phyloP scores from a whole-genome alignment of 2,797 vertebrate genomes.

The Gastrophryne carolinensis region DNA sequence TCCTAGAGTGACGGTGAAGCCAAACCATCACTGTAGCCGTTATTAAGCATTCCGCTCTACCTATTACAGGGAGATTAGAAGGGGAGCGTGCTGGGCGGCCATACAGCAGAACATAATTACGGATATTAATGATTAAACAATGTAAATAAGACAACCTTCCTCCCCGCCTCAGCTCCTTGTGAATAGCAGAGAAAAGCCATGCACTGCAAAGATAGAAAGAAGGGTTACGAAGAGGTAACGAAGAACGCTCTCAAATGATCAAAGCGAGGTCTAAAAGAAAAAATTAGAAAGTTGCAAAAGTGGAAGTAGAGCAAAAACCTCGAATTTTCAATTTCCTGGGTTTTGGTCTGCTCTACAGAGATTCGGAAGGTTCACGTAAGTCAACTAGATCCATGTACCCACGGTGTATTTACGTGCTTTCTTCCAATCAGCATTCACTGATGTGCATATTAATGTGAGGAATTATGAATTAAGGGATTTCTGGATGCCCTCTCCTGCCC shows the following conservation, averaged over 20 bases:
- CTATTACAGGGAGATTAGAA: constrained; percentile 21
- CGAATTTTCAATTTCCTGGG: no score
- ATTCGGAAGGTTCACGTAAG: no score
- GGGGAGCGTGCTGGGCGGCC: not conserved
- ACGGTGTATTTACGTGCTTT: no score
- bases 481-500: no score
- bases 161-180: not conserved
- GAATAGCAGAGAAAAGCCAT: not conserved
- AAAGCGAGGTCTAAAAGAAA: no score
- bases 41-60: constrained; percentile 21
- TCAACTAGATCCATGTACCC: no score
- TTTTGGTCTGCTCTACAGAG: no score
- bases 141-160: constrained; percentile 19
- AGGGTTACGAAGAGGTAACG: not conserved
- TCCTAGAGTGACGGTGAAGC: constrained; percentile 24
- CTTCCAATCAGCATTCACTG: no score
- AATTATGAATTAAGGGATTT: no score
- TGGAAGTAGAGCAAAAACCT: no score
- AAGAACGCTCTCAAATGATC: not conserved
- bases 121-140: constrained; percentile 31
- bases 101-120: constrained; percentile 18
- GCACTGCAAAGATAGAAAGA: not conserved
- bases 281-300: no score
- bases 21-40: not conserved
- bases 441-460: no score